Percentiles rank a stretch among this genome's conserved stretches.
These are phyloP conservation scores for Zapornia atra DNA, from an alignment of 2,113 vertebrate species.

Conservation along the genomic window DNA sequence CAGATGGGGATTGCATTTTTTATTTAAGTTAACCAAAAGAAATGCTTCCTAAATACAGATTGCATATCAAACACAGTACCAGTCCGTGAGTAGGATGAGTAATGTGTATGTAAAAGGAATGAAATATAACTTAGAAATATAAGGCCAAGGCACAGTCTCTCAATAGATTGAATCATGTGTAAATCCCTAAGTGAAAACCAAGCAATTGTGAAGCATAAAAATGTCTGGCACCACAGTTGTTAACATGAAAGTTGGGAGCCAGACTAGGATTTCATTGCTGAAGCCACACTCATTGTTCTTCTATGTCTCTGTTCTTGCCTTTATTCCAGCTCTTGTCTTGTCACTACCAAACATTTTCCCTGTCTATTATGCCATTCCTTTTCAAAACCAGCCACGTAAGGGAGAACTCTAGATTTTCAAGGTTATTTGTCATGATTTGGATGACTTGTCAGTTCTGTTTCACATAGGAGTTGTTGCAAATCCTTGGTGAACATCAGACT, in stretches of 20 bases:
- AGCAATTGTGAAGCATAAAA: not conserved
- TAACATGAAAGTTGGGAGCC: not conserved
- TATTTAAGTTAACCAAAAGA: not conserved
- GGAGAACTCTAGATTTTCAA: not conserved
- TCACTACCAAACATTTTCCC: not conserved
- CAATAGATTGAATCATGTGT: not conserved
- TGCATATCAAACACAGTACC: not conserved
- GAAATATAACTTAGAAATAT: not conserved
- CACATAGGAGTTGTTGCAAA: not conserved
- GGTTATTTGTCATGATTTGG: not conserved
- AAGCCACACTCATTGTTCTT: not conserved
- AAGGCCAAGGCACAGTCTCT: not conserved
- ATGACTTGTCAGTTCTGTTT: not conserved
- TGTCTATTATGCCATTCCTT: not conserved
- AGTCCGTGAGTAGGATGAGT: not conserved
- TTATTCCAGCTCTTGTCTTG: not conserved
- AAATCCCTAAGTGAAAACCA: slow-evolving; percentile 9
- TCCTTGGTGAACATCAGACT: not conserved
- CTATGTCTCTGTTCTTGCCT: not conserved
- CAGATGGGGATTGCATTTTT: not conserved
- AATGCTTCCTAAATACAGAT: not conserved
- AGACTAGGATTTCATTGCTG: not conserved
- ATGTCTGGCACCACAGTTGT: not conserved
- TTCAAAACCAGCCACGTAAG: not conserved
- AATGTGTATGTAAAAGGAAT: not conserved